These are phyloP conservation scores for rat (Rattus norvegicus) DNA, from an alignment of 2,113 vertebrate genomes.

Conservation along the genomic window DNA sequence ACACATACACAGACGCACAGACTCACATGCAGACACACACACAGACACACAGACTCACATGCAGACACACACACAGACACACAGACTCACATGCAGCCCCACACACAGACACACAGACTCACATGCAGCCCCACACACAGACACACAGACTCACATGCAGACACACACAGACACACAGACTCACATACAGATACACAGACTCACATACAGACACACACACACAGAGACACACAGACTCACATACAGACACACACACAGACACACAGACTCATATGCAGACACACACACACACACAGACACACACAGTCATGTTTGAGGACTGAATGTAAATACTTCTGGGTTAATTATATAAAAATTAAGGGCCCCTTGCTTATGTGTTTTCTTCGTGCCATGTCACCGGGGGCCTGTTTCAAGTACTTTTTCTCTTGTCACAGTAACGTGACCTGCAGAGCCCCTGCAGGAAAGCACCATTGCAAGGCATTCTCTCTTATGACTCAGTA, in stretches of 20 bases:
- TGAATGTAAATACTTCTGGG: conserved; percentile 42
- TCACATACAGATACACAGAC: too few species aligned
- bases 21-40: too few species aligned
- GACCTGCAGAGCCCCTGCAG: conserved; percentile 45
- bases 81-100: background rate
- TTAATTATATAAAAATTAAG: conserved; percentile 62
- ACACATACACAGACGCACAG: too few species aligned
- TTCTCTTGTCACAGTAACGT: conserved; percentile 79
- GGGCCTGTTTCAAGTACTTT: conserved; percentile 71
- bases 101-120: background rate
- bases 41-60: too few species aligned
- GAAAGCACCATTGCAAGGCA: conserved; percentile 38
- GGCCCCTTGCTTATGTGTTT: conserved; percentile 62
- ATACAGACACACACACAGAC: background rate
- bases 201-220: too few species aligned
- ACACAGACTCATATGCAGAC: too few species aligned
- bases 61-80: background rate
- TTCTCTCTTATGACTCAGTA: conserved; percentile 57
- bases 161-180: background rate
- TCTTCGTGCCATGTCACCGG: conserved; percentile 67
- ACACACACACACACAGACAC: background rate
- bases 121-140: background rate
- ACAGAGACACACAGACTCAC: too few species aligned
- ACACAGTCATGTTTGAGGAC: background rate
- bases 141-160: background rate